Conservation (phyloP, 2,888 invertebrate species). For the Ectropis crepuscularia region DNA sequence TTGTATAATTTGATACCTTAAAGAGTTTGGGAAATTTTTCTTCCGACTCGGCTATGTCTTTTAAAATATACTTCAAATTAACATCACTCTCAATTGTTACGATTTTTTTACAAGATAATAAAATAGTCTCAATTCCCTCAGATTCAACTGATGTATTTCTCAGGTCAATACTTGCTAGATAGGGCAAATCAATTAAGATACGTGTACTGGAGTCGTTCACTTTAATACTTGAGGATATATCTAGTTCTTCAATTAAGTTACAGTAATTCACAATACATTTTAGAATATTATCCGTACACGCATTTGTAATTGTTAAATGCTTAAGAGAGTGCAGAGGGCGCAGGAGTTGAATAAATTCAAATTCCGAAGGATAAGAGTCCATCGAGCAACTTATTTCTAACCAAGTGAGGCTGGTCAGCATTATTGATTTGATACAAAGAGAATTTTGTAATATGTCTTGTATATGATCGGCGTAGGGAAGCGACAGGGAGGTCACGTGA, state of each 20-base stretch:
- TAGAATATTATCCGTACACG: slow-evolving; percentile 89
- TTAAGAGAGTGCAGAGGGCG: slow-evolving; percentile 85
- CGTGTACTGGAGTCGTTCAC: slow-evolving; percentile 87
- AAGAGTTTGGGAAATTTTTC: slow-evolving; percentile 52
- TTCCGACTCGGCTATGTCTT: slow-evolving; percentile 56
- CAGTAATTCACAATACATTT: slow-evolving; percentile 85
- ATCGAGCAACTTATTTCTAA: slow-evolving; percentile 78
- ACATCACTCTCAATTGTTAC: slow-evolving; percentile 85
- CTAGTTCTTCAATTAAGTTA: slow-evolving; percentile 81
- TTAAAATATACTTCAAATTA: slow-evolving; percentile 83
- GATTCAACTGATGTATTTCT: slow-evolving; percentile 87
- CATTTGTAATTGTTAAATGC: slow-evolving; percentile 88
- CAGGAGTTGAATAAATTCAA: slow-evolving; percentile 84
- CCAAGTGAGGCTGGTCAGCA: slow-evolving; percentile 86
- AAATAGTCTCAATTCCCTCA: slow-evolving; percentile 86
- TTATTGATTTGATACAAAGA: slow-evolving; percentile 87
- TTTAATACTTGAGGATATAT: slow-evolving; percentile 88
- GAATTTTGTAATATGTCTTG: slow-evolving; percentile 90
- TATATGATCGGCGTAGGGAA: slow-evolving; percentile 79
- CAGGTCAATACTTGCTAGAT: slow-evolving; percentile 86
- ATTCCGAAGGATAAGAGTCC: not conserved
- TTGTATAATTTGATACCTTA: slow-evolving; percentile 86
- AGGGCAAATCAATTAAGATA: slow-evolving; percentile 83
- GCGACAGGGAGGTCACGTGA: slow-evolving; percentile 86
- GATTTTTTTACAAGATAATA: slow-evolving; percentile 84